These are phyloP conservation scores for Elgaria multicarinata DNA, from an alignment of 2,113 vertebrate species.

Conservation along the genomic window DNA sequence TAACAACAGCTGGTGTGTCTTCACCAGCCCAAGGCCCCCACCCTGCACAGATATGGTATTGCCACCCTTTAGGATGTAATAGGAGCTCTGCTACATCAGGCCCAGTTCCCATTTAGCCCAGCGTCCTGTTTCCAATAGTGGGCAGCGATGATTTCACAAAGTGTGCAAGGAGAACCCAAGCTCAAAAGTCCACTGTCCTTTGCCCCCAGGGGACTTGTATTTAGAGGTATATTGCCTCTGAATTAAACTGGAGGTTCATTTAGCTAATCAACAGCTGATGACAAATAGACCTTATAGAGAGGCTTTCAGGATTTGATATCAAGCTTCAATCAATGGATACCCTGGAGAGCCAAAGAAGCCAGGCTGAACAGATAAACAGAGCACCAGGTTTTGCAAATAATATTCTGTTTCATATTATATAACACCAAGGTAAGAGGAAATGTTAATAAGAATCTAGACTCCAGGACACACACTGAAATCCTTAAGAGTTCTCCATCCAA, in stretches of 20 bases:
- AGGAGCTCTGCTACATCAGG: neutral
- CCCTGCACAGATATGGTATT: neutral
- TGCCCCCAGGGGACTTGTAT: neutral
- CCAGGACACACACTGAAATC: neutral
- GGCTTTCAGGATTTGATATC: neutral
- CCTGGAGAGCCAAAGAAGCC: neutral
- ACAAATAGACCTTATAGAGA: neutral
- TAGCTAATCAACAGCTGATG: neutral
- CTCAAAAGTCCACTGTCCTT: neutral
- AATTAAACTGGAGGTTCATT: neutral
- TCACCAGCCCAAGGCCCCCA: neutral
- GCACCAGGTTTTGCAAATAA: too few species aligned
- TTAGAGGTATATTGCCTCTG: neutral
- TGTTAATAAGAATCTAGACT: neutral
- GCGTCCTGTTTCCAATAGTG: neutral
- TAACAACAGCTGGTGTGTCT: neutral
- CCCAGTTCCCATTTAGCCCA: neutral
- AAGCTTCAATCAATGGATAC: neutral
- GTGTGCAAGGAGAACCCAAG: neutral
- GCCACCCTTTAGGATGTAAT: neutral
- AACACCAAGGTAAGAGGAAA: neutral
- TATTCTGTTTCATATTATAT: too few species aligned
- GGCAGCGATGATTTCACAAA: neutral
- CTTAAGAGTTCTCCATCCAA: neutral
- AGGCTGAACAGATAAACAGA: neutral